These are phyloP conservation scores for Sceloporus undulatus DNA, from an alignment of 2,113 vertebrate species.

Conservation along the genomic window DNA sequence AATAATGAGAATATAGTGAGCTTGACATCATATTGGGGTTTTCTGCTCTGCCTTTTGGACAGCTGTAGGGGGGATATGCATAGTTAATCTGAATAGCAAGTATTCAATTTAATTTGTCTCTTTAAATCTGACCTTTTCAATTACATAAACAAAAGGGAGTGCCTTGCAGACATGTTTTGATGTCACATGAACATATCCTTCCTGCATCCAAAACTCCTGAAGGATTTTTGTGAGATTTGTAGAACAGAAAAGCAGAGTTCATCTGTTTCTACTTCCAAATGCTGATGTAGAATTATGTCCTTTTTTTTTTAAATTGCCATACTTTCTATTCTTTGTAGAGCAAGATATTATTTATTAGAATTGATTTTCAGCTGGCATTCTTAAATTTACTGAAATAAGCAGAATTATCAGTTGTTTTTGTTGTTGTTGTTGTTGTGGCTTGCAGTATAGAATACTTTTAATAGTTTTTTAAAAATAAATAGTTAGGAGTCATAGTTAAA, in stretches of 20 bases:
- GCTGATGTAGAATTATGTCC: slow-evolving; percentile 43
- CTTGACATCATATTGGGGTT: slow-evolving; percentile 43
- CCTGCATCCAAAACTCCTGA: slow-evolving; percentile 23
- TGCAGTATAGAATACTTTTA: background rate
- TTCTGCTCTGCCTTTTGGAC: slow-evolving; percentile 60
- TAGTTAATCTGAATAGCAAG: slow-evolving; percentile 63
- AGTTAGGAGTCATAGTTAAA: background rate
- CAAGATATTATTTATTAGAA: slow-evolving; percentile 59
- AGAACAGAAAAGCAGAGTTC: background rate
- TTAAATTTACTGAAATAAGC: background rate
- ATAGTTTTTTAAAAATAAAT: background rate
- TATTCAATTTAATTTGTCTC: slow-evolving; percentile 62
- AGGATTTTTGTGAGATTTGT: slow-evolving; percentile 56
- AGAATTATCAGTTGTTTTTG: slow-evolving; percentile 18
- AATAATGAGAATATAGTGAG: slow-evolving; percentile 69
- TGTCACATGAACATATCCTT: slow-evolving; percentile 49
- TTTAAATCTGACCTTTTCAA: slow-evolving; percentile 68
- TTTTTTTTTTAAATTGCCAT: slow-evolving; percentile 35
- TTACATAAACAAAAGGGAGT: slow-evolving; percentile 62
- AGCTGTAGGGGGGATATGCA: slow-evolving; percentile 56
- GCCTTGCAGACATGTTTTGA: background rate
- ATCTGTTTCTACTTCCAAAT: slow-evolving; percentile 31
- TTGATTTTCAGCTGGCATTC: slow-evolving; percentile 57
- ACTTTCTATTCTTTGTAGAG: slow-evolving; percentile 58
- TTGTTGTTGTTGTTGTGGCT: background rate